Conservation (phyloP, 2,888 invertebrate genomes). For the Tetragonula carbonaria region DNA sequence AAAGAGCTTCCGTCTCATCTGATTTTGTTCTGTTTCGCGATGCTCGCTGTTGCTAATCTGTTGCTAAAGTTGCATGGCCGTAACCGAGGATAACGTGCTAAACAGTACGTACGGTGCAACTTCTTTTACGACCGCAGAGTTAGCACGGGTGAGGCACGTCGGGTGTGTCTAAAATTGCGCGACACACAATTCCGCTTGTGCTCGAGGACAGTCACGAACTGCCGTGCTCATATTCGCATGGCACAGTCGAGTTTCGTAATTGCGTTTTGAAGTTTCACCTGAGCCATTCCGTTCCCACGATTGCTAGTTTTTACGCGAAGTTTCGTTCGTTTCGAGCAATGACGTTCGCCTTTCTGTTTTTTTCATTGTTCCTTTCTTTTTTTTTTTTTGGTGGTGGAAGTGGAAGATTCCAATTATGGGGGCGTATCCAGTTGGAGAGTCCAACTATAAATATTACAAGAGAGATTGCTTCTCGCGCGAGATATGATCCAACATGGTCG, state of each 20-base stretch:
- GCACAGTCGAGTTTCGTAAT: constrained; percentile 1
- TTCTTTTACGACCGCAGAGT: constrained; percentile 16
- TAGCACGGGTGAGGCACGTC: constrained; percentile 8
- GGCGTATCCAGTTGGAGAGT: too few relatives aligned
- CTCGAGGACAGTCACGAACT: constrained; percentile 25
- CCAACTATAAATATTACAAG: too few relatives aligned
- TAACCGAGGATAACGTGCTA: not conserved
- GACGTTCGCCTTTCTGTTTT: not conserved
- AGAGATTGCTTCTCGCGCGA: too few relatives aligned
- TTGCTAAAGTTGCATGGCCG: not conserved
- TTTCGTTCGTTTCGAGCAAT: constrained; percentile 18
- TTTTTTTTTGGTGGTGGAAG: too few relatives aligned
- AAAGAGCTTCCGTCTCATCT: not conserved
- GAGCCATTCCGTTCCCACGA: constrained; percentile 1
- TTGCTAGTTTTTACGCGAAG: constrained; percentile 3
- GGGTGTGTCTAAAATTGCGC: constrained; percentile 43
- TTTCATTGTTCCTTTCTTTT: too few relatives aligned
- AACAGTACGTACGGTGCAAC: not conserved
- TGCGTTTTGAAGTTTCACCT: constrained; percentile 31
- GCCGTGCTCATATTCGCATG: constrained; percentile 24
- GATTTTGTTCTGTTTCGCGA: not conserved
- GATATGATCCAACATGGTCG: too few relatives aligned
- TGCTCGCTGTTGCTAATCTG: not conserved
- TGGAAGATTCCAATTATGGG: too few relatives aligned
- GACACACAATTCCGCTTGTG: constrained; percentile 18